phyloP scores from a whole-genome alignment of 2,888 invertebrate species.

The Polyommatus icarus region DNA sequence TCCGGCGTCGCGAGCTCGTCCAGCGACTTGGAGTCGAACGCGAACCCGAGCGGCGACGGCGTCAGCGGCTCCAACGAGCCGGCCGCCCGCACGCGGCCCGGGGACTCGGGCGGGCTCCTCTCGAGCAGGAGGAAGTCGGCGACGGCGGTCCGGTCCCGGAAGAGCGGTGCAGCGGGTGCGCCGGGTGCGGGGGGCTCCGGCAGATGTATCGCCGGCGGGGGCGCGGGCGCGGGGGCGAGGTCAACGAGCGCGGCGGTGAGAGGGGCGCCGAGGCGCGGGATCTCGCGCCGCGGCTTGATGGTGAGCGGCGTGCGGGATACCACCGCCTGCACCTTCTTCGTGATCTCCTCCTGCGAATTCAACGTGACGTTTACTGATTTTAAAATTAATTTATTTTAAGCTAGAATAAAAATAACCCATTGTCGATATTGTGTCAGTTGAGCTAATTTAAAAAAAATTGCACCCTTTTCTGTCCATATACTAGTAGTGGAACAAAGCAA shows the following conservation, averaged over 20 bases:
- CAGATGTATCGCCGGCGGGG: slow-evolving; percentile 18
- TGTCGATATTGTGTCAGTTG: too few species aligned
- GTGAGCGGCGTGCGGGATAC: slow-evolving; percentile 87
- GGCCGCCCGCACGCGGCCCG: slow-evolving; percentile 58
- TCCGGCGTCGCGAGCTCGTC: slow-evolving; percentile 83
- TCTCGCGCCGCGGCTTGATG: slow-evolving; percentile 62
- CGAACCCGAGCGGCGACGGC: slow-evolving; percentile 79
- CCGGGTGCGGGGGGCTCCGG: slow-evolving; percentile 32
- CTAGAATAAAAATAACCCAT: too few species aligned
- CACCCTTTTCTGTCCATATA: too few species aligned
- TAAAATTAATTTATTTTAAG: too few species aligned
- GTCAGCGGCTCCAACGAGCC: slow-evolving; percentile 78
- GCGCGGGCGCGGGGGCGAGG: slow-evolving; percentile 43
- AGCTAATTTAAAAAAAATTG: too few species aligned
- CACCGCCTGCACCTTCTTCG: slow-evolving; percentile 85
- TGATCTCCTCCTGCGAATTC: slow-evolving; percentile 83
- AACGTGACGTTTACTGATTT: background rate
- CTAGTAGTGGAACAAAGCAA: too few species aligned
- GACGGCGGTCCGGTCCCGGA: slow-evolving; percentile 46
- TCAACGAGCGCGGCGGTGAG: slow-evolving; percentile 58
- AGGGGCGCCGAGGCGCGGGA: slow-evolving; percentile 60
- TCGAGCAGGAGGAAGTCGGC: slow-evolving; percentile 61
- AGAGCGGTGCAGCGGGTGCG: slow-evolving; percentile 30
- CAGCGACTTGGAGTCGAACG: slow-evolving; percentile 80
- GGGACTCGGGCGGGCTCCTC: slow-evolving; percentile 58